Evolutionary conservation across 1,140 invertebrate species (phyloP), one percentile per base, ranked within the genome.

Genomic region (Aphelinus atriplicis): DNA sequence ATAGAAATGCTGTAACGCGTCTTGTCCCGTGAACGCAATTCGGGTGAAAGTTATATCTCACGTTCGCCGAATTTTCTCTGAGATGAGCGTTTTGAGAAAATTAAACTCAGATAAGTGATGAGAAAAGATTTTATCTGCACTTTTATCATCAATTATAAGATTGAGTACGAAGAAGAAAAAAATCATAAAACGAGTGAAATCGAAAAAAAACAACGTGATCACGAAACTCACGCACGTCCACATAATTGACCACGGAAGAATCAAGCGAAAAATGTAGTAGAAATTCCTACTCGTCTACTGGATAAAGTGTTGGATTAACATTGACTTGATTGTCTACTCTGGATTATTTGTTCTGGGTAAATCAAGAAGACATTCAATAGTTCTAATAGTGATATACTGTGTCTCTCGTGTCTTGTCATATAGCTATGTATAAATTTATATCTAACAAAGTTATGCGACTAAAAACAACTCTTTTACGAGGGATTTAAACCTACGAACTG

Each of bases 51-150:
- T 58, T 73, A 65, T 26, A 26, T 26, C 26, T 68, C 50, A 9
- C 10, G n/a, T 48, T 63, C 43, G 50, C 72, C 53, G 69, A 77
- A 64, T 7, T 56, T 7, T 67, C 66, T 68, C 10, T 10, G 68
- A 67, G 61, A 78, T 76, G 78, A 78, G 77, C 78, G 67, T 80
- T 77, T 78, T 76, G 74, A 76, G 73, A 73, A 73, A 66, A 76
- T 70, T 66, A 73, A 70, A 47, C 7, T 53, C 43, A 43, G 55
- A 61, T 26, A 42, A 61, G 48, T 64, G 42, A 47, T 47, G 62
- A 67, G 77, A 71, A 53, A 77, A 77, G 72, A 60, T 53, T 79
- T 81, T 80, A 78, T 80, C 60, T 78, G 6, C 26, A 26, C 26
- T 26, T 0, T 73, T 57, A 56, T 62, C 45, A 47, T 58, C n/a